phyloP scores from a whole-genome alignment of 1,140 invertebrate genomes.

The Drosophila murphyi region DNA sequence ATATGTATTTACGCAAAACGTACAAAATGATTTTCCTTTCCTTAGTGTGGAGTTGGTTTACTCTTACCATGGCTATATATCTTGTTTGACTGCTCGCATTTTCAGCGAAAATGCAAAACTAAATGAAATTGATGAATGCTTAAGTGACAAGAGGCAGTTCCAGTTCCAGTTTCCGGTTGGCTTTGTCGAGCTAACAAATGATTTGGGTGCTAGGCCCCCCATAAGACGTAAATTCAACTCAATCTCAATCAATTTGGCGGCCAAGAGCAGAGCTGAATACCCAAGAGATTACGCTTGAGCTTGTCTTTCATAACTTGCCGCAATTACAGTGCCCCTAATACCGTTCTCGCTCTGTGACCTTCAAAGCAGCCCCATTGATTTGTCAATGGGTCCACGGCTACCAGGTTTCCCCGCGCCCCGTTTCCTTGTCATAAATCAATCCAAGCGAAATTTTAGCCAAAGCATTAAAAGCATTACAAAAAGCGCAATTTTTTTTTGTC shows the following conservation, averaged over 20 bases:
- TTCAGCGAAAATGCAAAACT: constrained; percentile 65
- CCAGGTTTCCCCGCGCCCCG: not conserved
- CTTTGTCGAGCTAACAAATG: constrained; percentile 53
- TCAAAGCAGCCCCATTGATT: constrained; percentile 67
- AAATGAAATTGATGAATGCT: constrained; percentile 74
- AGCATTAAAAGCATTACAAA: constrained; percentile 80
- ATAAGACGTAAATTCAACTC: constrained; percentile 24
- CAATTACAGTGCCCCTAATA: constrained; percentile 30
- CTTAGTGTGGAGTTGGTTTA: too few species aligned
- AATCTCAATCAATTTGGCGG: constrained; percentile 69
- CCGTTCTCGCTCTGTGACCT: constrained; percentile 40
- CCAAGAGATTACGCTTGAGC: constrained; percentile 32
- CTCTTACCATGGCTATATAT: constrained; percentile 24
- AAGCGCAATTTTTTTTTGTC: constrained; percentile 53
- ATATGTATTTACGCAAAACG: not conserved
- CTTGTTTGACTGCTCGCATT: constrained; percentile 16
- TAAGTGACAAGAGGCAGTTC: constrained; percentile 61
- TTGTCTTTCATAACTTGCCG: constrained; percentile 39
- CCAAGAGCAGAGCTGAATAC: constrained; percentile 11
- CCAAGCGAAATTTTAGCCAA: constrained; percentile 57
- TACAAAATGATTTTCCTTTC: too few species aligned
- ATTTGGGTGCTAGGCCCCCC: constrained; percentile 6
- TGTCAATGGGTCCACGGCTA: constrained; percentile 38
- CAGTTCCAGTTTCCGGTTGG: constrained; percentile 33
- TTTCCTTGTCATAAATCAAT: constrained; percentile 72